These are phyloP conservation scores for Sitophilus oryzae DNA, from an alignment of 1,140 invertebrate species.

Conservation along the genomic window DNA sequence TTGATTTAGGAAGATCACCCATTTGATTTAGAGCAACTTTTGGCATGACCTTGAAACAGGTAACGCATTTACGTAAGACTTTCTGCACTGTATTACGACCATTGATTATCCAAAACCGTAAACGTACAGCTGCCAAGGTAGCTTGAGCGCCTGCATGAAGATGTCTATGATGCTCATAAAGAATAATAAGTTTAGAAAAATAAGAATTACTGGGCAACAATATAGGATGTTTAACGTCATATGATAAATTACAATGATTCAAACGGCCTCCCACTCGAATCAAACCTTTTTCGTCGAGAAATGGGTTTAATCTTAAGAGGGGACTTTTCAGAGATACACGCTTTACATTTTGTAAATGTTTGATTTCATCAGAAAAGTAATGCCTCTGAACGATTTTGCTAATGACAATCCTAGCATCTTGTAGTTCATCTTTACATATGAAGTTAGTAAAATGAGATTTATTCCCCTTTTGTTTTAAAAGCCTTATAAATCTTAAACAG, in stretches of 20 bases:
- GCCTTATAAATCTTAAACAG: no score
- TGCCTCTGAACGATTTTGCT: neutral
- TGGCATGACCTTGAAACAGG: constrained; percentile 22
- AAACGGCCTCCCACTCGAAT: constrained; percentile 43
- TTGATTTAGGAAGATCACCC: constrained; percentile 4
- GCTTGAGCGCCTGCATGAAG: constrained; percentile 34
- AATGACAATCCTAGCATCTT: neutral
- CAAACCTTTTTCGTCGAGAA: constrained; percentile 39
- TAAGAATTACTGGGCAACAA: constrained; percentile 38
- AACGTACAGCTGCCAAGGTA: constrained; percentile 19
- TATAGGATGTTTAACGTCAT: constrained; percentile 43
- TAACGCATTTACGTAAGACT: constrained; percentile 7
- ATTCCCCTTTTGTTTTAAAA: no score
- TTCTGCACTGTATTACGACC: constrained; percentile 9
- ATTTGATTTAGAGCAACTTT: constrained; percentile 12
- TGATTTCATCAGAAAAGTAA: constrained; percentile 1
- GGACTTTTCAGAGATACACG: neutral
- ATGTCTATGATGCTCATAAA: constrained; percentile 25
- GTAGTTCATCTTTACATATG: neutral
- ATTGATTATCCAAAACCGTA: constrained; percentile 26
- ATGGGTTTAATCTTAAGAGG: constrained; percentile 25
- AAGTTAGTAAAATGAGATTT: no score
- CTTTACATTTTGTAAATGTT: neutral
- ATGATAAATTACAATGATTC: constrained; percentile 26
- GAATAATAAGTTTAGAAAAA: constrained; percentile 23